Conservation (phyloP, 64 coral and sea anemone genomes). For the Stichodactyla helianthus region DNA sequence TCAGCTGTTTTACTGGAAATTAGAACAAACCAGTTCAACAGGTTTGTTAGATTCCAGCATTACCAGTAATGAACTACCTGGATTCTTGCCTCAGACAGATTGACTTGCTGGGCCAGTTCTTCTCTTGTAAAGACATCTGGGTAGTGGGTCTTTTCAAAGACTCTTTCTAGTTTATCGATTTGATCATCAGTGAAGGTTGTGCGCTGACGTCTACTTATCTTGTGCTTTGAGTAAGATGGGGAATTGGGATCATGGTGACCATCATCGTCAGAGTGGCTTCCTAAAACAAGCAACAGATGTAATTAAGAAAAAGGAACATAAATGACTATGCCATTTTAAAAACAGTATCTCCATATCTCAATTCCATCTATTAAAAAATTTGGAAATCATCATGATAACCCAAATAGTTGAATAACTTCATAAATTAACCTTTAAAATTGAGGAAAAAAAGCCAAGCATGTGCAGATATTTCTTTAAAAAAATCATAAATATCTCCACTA, state of each 20-base stretch:
- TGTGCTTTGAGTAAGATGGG: conserved; percentile 34
- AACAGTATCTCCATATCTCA: neutral
- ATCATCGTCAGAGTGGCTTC: conserved; percentile 86
- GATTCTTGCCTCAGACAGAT: conserved; percentile 96
- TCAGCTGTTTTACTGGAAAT: neutral
- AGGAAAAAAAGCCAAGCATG: too few relatives aligned
- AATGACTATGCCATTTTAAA: neutral
- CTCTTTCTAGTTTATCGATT: conserved; percentile 92
- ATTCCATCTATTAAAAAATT: too few relatives aligned
- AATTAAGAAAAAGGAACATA: too few relatives aligned
- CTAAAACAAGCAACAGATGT: conserved; percentile 23
- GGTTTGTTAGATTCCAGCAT: conserved; percentile 64
- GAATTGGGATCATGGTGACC: conserved; percentile 54
- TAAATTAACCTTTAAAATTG: too few relatives aligned
- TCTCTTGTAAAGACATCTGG: conserved; percentile 95
- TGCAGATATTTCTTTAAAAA: too few relatives aligned
- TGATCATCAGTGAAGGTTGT: conserved; percentile 95
- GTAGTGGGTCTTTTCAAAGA: conserved; percentile 94
- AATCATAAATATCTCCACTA: too few relatives aligned
- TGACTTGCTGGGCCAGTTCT: conserved; percentile 81
- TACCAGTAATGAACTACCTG: conserved; percentile 98
- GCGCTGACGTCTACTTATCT: conserved; percentile 63
- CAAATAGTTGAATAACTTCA: too few relatives aligned
- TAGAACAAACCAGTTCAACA: neutral
- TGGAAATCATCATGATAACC: too few relatives aligned